phyloP scores from a whole-genome alignment of 2,113 vertebrate species.

The Chaetodon trifascialis region DNA sequence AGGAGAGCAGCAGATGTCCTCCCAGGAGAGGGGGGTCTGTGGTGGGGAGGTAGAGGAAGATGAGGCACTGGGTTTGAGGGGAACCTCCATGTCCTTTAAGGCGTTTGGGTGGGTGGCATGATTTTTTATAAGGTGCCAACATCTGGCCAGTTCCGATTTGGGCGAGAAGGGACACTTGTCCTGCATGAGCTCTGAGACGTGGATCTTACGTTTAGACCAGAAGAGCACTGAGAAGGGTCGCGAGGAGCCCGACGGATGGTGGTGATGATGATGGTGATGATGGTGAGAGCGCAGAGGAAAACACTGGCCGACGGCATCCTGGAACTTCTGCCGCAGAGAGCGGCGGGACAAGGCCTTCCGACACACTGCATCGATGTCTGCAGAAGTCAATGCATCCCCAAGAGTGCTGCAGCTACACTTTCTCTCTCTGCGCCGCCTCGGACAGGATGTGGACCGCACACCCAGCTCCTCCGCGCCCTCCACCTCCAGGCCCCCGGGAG shows the following conservation, averaged over 20 bases:
- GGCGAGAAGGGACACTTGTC: conserved; percentile 96
- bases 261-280: conserved; percentile 86
- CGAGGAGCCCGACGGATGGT: conserved; percentile 77
- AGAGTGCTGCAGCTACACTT: conserved; percentile 90
- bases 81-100: conserved; percentile 79
- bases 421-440: conserved; percentile 88
- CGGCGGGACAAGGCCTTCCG: conserved; percentile 89
- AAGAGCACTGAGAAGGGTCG: conserved; percentile 84
- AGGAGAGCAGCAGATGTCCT: conserved; percentile 78
- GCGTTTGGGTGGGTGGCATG: conserved; percentile 84
- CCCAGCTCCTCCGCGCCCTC: conserved; percentile 75
- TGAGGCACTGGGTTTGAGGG: conserved; percentile 75
- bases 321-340: conserved; percentile 95
- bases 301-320: conserved; percentile 96
- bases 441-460: conserved; percentile 80
- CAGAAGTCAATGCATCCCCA: conserved; percentile 68
- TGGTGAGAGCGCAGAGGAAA: conserved; percentile 92
- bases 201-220: conserved; percentile 95
- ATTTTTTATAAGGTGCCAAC: conserved; percentile 95
- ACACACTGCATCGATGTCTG: conserved; percentile 88
- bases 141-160: conserved; percentile 92
- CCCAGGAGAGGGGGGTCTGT: conserved; percentile 81
- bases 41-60: conserved; percentile 78
- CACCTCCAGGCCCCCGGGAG: conserved; percentile 72
- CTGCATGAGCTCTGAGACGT: conserved; percentile 95